Conservation (phyloP, 2,113 vertebrate genomes). For the Rhombomys opimus region DNA sequence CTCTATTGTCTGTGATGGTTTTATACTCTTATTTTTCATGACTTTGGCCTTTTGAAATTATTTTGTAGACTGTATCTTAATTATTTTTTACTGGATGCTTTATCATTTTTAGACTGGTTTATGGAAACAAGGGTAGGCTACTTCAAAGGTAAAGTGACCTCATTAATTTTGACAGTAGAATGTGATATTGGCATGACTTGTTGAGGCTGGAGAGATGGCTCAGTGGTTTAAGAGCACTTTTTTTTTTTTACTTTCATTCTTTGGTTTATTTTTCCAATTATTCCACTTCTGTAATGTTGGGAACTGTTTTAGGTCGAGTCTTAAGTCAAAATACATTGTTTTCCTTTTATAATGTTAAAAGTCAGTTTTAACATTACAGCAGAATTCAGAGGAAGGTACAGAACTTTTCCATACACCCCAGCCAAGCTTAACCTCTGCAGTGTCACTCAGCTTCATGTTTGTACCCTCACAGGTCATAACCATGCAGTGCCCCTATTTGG, state of each 20-base stretch:
- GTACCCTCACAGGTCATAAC: not conserved
- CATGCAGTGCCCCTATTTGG: not conserved
- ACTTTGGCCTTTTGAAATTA: not conserved
- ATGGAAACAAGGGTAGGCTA: not conserved
- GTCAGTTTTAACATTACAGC: not conserved
- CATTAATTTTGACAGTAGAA: not conserved
- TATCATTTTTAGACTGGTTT: not conserved
- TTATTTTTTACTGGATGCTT: not conserved
- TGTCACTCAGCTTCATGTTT: not conserved
- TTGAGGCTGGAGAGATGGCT: not conserved
- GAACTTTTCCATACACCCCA: not conserved
- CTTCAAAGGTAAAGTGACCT: not conserved
- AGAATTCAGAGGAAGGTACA: not conserved
- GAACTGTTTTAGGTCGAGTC: constrained; percentile 19
- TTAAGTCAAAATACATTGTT: not conserved
- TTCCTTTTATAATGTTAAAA: not conserved
- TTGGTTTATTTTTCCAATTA: not conserved
- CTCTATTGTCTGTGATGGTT: not conserved
- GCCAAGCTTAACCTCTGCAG: not conserved
- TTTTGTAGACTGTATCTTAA: not conserved
- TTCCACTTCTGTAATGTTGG: not conserved
- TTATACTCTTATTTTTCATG: not conserved
- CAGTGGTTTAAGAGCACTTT: not conserved
- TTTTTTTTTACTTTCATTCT: constrained; percentile 19
- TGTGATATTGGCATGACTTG: not conserved